Percentiles rank a stretch among this genome's conserved stretches.
These are phyloP conservation scores for Lordiphosa clarofinis DNA, from an alignment of 1,140 invertebrate species.

Conservation along the genomic window DNA sequence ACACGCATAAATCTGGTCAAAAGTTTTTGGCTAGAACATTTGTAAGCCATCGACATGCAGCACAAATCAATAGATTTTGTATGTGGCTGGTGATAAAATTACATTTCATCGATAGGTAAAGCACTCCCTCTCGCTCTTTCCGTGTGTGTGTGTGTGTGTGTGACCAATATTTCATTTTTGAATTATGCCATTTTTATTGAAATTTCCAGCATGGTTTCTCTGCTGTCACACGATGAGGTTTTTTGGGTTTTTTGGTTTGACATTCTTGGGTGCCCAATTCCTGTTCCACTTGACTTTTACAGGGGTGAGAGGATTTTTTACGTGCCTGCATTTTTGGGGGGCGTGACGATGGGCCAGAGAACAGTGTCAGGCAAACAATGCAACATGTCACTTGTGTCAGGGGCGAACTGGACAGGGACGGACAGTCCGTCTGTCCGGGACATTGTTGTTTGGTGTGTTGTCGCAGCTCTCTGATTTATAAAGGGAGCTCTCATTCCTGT, in stretches of 20 bases:
- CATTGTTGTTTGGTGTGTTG: slow-evolving; percentile 31
- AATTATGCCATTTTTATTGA: slow-evolving; percentile 73
- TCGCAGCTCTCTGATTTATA: slow-evolving; percentile 62
- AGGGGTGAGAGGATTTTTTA: slow-evolving; percentile 19
- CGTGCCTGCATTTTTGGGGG: slow-evolving; percentile 17
- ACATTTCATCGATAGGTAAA: slow-evolving; percentile 40
- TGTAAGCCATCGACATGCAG: neutral
- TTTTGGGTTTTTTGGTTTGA: slow-evolving; percentile 30
- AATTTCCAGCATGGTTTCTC: slow-evolving; percentile 54
- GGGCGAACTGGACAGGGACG: neutral
- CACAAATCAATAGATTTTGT: slow-evolving; percentile 51
- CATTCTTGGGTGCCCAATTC: slow-evolving; percentile 20
- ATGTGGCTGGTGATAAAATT: slow-evolving; percentile 55
- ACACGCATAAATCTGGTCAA: slow-evolving; percentile 16
- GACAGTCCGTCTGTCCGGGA: slow-evolving; percentile 21
- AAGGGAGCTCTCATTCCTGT: slow-evolving; percentile 1
- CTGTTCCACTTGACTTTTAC: slow-evolving; percentile 3
- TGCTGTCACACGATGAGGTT: slow-evolving; percentile 50
- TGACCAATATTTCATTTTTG: slow-evolving; percentile 70
- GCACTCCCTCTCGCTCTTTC: neutral
- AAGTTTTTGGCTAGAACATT: slow-evolving; percentile 1
- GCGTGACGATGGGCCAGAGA: slow-evolving; percentile 1
- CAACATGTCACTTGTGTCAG: slow-evolving; percentile 53
- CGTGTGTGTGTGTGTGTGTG: slow-evolving; percentile 31
- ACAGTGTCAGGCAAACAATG: slow-evolving; percentile 51